Evolutionary conservation across 2,113 vertebrate species (phyloP), one percentile per base, ranked within the genome.

Genomic region (Zapus hudsonius): DNA sequence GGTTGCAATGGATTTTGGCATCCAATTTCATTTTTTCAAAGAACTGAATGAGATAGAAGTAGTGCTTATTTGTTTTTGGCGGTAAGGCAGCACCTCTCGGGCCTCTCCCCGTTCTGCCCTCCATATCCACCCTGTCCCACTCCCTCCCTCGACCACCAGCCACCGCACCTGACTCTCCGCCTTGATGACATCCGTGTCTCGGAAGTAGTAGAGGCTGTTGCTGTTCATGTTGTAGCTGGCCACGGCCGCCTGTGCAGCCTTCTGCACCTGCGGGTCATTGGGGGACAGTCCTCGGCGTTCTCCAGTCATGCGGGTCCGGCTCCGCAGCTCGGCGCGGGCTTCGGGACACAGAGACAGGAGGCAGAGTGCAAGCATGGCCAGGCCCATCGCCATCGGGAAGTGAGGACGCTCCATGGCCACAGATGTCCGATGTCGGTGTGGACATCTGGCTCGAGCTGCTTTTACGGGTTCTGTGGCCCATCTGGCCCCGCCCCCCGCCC

Each of bases 191-290:
- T 95, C 96, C 85, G 97, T 98, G 95, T 98, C 97, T 80, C 97
- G 98, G 94, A 97, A 98, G 80, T 98, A 97, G 93, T 98, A 98
- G 94, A 98, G 89, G 20, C 98, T 98, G 92, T 98, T 99, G 86
- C 98, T 98, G 86, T 96, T 98, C 91, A 95, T 95, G 96, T 99
- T 98, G 97, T 98, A 99, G 47, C 92, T 98, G 66, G 98, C 97
- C 93, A 99, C 98, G 0, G 98, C 98, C 91, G 97, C 98, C 86
- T 96, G 95, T 10, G 98, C 93, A 7, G 95, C 98, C 95, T 96
- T 98, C 78, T 94, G 96, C 76, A 98, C 96, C 67, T 97, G 97
- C 0, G 98, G 97, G 95, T 98, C 98, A 0, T 90, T 94, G 78
- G 95, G 96, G 4, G 96, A 87, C 73, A 99, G 91, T 95, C 81